Percentiles rank a stretch among this genome's conserved stretches.
phyloP scores from a whole-genome alignment of 1,140 invertebrate genomes.

The Adelges cooleyi region DNA sequence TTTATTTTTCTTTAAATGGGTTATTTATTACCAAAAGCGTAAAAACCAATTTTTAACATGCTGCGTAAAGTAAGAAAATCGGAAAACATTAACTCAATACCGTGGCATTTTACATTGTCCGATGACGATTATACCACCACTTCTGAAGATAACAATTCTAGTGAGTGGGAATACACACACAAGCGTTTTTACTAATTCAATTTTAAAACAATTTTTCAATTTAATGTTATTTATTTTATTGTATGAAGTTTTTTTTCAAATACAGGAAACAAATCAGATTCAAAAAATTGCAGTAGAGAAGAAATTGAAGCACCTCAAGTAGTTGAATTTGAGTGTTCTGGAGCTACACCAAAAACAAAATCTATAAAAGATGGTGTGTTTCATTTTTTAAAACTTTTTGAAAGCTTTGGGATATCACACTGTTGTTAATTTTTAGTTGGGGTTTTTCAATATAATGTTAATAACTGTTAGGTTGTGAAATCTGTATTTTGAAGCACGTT shows the following conservation, averaged over 20 bases:
- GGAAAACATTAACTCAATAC: slow-evolving; percentile 6
- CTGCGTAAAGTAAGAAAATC: slow-evolving; percentile 4
- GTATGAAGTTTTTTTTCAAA: too few species aligned
- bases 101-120: slow-evolving; percentile 12
- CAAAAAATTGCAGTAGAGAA: slow-evolving; percentile 5
- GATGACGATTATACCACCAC: slow-evolving; percentile 27
- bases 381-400: too few species aligned
- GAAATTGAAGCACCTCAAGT: neutral
- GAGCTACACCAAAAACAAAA: slow-evolving; percentile 14
- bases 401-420: too few species aligned
- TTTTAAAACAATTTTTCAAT: too few species aligned
- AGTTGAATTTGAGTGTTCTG: neutral
- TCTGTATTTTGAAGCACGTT: too few species aligned
- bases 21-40: neutral
- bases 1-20: neutral
- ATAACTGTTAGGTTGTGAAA: too few species aligned
- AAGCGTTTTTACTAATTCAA: too few species aligned
- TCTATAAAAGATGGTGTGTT: neutral
- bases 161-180: slow-evolving; percentile 13
- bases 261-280: slow-evolving; percentile 16
- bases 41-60: slow-evolving; percentile 10
- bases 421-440: too few species aligned
- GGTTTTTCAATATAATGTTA: too few species aligned
- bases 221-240: too few species aligned
- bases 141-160: slow-evolving; percentile 27